Conservation (phyloP, 64 coral and sea anemone genomes). For the Stylophora pistillata region DNA sequence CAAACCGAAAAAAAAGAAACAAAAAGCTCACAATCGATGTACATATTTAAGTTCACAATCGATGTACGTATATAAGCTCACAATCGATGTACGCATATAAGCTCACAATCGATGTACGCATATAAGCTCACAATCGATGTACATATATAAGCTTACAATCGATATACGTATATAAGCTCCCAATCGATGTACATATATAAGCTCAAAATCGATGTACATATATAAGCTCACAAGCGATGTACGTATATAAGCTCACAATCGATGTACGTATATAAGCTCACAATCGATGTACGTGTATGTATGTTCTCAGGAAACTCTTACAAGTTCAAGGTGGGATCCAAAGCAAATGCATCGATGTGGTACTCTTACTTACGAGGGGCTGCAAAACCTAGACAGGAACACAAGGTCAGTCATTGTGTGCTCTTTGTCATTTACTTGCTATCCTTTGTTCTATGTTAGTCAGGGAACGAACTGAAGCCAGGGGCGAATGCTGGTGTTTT, state of each 20-base stretch:
- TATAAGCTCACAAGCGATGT: too few relatives aligned
- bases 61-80: not conserved
- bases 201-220: too few relatives aligned
- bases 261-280: too few relatives aligned
- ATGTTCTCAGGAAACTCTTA: conserved; percentile 43
- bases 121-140: not conserved
- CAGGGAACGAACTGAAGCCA: too few relatives aligned
- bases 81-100: not conserved
- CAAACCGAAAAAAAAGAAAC: too few relatives aligned
- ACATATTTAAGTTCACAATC: too few relatives aligned
- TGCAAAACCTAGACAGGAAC: conserved; percentile 5
- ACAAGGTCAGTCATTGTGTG: not conserved
- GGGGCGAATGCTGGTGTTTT: too few relatives aligned
- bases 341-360: conserved; percentile 39
- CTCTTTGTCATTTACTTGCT: not conserved
- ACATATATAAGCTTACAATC: not conserved
- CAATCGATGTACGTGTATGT: not conserved
- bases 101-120: too few relatives aligned
- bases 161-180: not conserved
- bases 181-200: not conserved
- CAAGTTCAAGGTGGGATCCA: conserved; percentile 55
- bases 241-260: not conserved
- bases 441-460: not conserved
- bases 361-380: conserved; percentile 50
- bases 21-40: too few relatives aligned